Conservation (phyloP, 2,797 vertebrate species). For the Echeneis naucrates region DNA sequence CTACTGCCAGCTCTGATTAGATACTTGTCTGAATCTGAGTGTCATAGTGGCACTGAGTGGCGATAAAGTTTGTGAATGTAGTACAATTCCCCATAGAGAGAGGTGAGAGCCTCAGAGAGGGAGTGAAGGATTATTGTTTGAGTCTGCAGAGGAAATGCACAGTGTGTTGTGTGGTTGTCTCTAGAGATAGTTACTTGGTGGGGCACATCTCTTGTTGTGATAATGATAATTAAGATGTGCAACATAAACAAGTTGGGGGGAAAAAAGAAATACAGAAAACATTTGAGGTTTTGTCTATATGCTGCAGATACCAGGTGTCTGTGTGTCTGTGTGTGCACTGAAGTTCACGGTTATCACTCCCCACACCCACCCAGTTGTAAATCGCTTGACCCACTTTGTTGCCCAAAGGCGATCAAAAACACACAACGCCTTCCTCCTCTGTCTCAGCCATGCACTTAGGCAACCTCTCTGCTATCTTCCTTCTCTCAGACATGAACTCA, state of each 20-base stretch:
- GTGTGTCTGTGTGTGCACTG: slow-evolving; percentile 13
- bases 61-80: slow-evolving; percentile 19
- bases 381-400: slow-evolving; percentile 68
- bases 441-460: slow-evolving; percentile 47
- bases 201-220: slow-evolving; percentile 31
- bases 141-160: slow-evolving; percentile 40
- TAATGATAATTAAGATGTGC: slow-evolving; percentile 35
- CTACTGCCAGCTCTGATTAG: slow-evolving; percentile 45
- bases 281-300: slow-evolving; percentile 39
- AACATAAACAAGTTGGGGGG: neutral
- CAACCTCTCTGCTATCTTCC: slow-evolving; percentile 25
- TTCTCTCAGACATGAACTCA: slow-evolving; percentile 46
- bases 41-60: slow-evolving; percentile 22
- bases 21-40: slow-evolving; percentile 37
- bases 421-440: neutral
- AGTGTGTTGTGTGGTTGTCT: slow-evolving; percentile 53
- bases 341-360: slow-evolving; percentile 57
- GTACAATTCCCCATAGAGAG: slow-evolving; percentile 20
- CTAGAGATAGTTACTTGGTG: slow-evolving; percentile 41
- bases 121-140: slow-evolving; percentile 19
- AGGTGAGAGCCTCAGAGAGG: slow-evolving; percentile 6
- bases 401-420: slow-evolving; percentile 40
- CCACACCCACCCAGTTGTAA: slow-evolving; percentile 40
- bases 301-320: slow-evolving; percentile 41
- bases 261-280: slow-evolving; percentile 11